A percentile compares a stretch with the other conserved stretches of the same genome.
Conservation (phyloP, 1,140 invertebrate genomes). For the Choristoneura fumiferana region DNA sequence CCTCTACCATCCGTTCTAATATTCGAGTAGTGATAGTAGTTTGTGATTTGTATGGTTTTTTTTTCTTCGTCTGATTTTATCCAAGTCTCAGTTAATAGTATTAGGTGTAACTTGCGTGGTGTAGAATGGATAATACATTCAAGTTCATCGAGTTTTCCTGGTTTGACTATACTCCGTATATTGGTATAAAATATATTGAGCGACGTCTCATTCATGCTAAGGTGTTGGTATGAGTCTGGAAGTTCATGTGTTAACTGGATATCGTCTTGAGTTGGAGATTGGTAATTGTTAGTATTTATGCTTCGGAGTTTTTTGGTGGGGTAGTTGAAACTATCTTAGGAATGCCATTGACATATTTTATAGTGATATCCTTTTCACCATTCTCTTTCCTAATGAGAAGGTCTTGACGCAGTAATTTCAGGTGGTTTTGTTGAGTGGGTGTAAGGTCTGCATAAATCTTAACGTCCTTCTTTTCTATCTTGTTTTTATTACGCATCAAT, state of each 20-base stretch:
- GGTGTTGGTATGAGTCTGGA: not conserved
- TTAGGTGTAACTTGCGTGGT: too few relatives aligned
- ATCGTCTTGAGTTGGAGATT: not conserved
- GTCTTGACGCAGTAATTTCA: not conserved
- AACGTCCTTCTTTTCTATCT: not conserved
- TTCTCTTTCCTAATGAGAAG: not conserved
- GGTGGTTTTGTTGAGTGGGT: not conserved
- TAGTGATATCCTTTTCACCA: slow-evolving; percentile 5
- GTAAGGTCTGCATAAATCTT: slow-evolving; percentile 18
- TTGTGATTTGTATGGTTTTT: not conserved
- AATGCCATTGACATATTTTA: slow-evolving; percentile 13
- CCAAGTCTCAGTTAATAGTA: not conserved
- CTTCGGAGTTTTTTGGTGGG: not conserved
- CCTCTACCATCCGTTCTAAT: not conserved
- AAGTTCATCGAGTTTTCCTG: slow-evolving; percentile 24
- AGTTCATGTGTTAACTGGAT: not conserved
- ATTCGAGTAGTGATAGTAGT: not conserved
- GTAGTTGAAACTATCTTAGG: slow-evolving; percentile 3
- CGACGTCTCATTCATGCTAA: not conserved
- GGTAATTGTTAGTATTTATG: not conserved
- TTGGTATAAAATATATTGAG: slow-evolving; percentile 25
- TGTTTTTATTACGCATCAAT: not conserved
- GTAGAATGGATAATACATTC: too few relatives aligned
- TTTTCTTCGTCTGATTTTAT: not conserved
- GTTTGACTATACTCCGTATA: slow-evolving; percentile 22